Conservation (phyloP, 2,113 vertebrate species). For the Fulmarus glacialis region DNA sequence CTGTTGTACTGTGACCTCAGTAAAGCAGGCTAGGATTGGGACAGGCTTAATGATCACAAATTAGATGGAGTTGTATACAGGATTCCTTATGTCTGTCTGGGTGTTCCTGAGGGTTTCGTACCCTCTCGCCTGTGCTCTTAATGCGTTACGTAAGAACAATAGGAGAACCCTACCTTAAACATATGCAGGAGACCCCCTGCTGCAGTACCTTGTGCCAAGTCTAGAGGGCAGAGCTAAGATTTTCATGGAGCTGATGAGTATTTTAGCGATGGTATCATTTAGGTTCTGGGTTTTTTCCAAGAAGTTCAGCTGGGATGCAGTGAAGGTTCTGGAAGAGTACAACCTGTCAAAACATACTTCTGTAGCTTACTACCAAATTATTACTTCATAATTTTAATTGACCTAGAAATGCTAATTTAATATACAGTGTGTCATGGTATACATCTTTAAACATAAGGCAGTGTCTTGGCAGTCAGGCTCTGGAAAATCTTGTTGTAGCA, state of each 20-base stretch:
- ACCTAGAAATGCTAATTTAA: background rate
- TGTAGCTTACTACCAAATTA: background rate
- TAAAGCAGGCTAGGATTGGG: background rate
- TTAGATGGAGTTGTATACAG: background rate
- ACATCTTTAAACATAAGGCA: background rate
- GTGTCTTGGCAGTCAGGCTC: background rate
- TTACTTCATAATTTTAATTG: background rate
- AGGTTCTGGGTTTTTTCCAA: rapidly evolving
- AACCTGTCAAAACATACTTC: background rate
- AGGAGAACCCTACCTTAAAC: background rate
- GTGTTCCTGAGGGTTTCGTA: background rate
- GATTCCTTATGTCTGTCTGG: background rate
- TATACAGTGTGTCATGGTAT: background rate
- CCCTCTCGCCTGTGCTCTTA: background rate
- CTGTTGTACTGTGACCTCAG: background rate
- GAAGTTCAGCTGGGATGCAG: background rate
- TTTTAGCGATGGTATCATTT: background rate
- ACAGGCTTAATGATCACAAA: background rate
- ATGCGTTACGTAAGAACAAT: background rate
- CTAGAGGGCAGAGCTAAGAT: background rate
- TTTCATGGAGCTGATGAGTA: background rate
- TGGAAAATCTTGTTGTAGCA: background rate
- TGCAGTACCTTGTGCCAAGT: background rate
- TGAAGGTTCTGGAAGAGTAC: background rate
- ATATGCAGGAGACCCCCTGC: background rate